Evolutionary conservation across 2,113 vertebrate species (phyloP).

Genomic region (Prunella himalayana): DNA sequence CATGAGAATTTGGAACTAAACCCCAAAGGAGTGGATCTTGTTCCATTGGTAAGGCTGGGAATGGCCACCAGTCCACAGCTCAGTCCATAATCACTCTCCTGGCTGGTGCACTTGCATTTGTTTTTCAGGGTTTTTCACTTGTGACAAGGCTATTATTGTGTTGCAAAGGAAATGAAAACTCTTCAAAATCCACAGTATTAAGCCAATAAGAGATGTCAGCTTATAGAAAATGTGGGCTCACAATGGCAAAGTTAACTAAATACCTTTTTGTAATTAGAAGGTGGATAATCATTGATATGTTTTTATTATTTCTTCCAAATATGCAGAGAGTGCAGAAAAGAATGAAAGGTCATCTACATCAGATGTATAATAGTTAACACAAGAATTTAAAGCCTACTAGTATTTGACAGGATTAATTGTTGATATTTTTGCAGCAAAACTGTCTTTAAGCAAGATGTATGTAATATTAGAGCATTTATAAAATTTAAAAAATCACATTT

Average conservation of each 20-base stretch:
- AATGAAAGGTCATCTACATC: background rate
- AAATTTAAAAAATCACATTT: accelerated
- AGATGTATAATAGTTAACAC: background rate
- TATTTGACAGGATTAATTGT: background rate
- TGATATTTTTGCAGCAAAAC: background rate
- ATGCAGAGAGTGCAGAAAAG: background rate
- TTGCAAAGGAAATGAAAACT: background rate
- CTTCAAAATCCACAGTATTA: background rate
- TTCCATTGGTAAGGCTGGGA: background rate
- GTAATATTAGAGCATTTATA: background rate
- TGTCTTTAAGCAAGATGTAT: background rate
- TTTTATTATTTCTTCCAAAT: background rate
- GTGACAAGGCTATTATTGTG: background rate
- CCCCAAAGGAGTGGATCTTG: background rate
- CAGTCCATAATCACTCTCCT: background rate
- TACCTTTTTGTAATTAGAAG: background rate
- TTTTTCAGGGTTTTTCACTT: background rate
- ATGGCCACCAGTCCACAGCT: background rate
- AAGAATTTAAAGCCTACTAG: background rate
- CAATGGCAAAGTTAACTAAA: background rate
- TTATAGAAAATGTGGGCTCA: background rate
- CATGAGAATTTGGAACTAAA: background rate
- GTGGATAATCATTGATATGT: background rate
- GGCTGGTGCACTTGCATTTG: background rate
- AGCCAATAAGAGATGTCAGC: background rate